These are phyloP conservation scores for Tragelaphus scriptus DNA, from an alignment of 2,113 vertebrate species.

Conservation along the genomic window DNA sequence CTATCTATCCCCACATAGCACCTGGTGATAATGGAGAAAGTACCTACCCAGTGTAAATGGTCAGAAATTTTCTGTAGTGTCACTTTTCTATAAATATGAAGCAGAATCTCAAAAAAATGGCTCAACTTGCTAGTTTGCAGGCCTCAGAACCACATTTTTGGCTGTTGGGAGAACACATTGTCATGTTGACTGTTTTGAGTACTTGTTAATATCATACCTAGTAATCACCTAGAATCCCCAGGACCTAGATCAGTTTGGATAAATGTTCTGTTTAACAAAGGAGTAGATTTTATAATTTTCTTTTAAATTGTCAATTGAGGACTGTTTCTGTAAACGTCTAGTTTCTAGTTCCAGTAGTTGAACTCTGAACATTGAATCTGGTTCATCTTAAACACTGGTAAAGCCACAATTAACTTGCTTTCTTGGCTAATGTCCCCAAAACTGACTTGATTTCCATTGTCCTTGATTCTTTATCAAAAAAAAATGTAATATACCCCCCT, in stretches of 20 bases:
- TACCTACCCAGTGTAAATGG: not conserved
- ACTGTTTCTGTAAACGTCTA: not conserved
- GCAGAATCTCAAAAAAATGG: not conserved
- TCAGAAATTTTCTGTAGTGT: not conserved
- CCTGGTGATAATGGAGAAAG: not conserved
- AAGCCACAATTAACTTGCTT: not conserved
- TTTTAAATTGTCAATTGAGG: not conserved
- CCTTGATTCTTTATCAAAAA: not conserved
- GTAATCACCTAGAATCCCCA: not conserved
- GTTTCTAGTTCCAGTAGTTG: not conserved
- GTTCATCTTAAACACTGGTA: not conserved
- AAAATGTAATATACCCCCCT: not conserved
- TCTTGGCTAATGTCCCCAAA: not conserved
- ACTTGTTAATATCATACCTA: not conserved
- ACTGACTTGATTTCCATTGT: not conserved
- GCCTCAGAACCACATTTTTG: not conserved
- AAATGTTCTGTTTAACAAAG: not conserved
- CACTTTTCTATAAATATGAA: not conserved
- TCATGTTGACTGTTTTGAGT: not conserved
- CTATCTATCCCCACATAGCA: not conserved
- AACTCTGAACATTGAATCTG: not conserved
- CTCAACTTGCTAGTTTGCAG: not conserved
- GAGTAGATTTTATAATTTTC: not conserved
- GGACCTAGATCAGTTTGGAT: not conserved
- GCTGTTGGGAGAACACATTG: not conserved